Evolutionary conservation across 2,797 vertebrate genomes (phyloP).

Genomic region (Caiman crocodilus): DNA sequence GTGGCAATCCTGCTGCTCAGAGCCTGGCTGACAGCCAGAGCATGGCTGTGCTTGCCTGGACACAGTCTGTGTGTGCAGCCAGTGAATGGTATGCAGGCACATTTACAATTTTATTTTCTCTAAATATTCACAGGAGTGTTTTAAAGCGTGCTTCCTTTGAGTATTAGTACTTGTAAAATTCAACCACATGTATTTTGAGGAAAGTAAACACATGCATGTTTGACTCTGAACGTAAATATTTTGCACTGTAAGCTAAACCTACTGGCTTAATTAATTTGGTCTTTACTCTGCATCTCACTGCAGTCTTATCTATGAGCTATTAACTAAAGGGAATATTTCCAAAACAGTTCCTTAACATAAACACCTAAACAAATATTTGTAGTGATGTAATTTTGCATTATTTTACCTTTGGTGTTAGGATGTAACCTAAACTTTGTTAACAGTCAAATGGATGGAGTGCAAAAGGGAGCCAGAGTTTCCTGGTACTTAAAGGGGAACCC

Average conservation of each 20-base stretch:
- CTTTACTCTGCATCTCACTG: slow-evolving; percentile 58
- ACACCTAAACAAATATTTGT: not conserved
- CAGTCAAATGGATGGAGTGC: fast-evolving
- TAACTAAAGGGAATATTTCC: slow-evolving; percentile 16
- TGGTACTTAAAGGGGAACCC: no score
- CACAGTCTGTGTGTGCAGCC: no score
- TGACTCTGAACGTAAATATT: slow-evolving; percentile 68
- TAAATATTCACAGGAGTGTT: no score
- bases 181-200: not conserved
- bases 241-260: slow-evolving; percentile 33
- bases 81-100: not conserved
- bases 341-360: not conserved
- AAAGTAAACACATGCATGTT: not conserved
- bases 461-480: no score
- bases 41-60: no score
- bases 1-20: no score
- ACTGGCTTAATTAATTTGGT: slow-evolving; percentile 58
- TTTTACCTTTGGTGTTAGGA: not conserved
- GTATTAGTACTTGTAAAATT: not conserved
- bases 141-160: not conserved
- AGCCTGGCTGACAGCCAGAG: no score
- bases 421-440: not conserved
- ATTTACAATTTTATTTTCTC: not conserved
- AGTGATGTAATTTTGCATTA: not conserved
- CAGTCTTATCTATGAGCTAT: slow-evolving; percentile 38